A percentile compares a stretch with the other conserved stretches of the same genome.
Evolutionary conservation across 2,888 invertebrate genomes (phyloP).

Genomic region (Papilio elwesi): DNA sequence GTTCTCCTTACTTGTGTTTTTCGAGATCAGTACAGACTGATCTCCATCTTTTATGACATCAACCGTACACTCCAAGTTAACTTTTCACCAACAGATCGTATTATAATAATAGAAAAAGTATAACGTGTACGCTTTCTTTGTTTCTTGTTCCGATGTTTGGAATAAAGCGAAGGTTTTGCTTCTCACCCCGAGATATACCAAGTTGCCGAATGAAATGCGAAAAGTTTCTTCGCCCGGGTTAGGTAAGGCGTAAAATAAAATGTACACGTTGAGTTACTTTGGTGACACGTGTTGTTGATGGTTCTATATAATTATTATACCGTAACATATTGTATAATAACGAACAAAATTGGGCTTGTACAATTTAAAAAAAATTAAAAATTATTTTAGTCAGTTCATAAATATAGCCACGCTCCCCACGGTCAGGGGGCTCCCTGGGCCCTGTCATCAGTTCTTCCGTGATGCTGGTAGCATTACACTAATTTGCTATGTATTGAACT

Average conservation of each 20-base stretch:
- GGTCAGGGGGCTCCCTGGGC: too few relatives aligned
- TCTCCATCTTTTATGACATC: background rate
- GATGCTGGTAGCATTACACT: too few relatives aligned
- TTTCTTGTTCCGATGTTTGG: constrained; percentile 40
- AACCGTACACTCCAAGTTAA: constrained; percentile 20
- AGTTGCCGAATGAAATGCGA: constrained; percentile 37
- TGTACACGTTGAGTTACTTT: constrained; percentile 18
- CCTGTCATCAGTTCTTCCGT: too few relatives aligned
- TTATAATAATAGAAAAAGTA: constrained; percentile 38
- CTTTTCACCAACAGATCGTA: constrained; percentile 18
- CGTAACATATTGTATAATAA: background rate
- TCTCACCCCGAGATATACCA: constrained; percentile 38
- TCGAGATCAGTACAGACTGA: too few relatives aligned
- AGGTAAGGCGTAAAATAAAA: constrained; percentile 36
- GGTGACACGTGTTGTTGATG: constrained; percentile 33
- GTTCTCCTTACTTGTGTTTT: too few relatives aligned
- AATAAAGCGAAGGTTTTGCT: constrained; percentile 38
- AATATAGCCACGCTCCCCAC: too few relatives aligned
- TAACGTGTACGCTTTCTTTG: constrained; percentile 35
- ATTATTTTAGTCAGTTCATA: too few relatives aligned
- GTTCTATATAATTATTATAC: constrained; percentile 22
- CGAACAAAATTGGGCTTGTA: background rate
- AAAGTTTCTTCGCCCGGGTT: constrained; percentile 38
- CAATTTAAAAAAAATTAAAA: background rate
- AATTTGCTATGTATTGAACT: too few relatives aligned